Evolutionary conservation across 1,140 invertebrate species (phyloP).

Genomic region (Brachionus paranguensis): DNA sequence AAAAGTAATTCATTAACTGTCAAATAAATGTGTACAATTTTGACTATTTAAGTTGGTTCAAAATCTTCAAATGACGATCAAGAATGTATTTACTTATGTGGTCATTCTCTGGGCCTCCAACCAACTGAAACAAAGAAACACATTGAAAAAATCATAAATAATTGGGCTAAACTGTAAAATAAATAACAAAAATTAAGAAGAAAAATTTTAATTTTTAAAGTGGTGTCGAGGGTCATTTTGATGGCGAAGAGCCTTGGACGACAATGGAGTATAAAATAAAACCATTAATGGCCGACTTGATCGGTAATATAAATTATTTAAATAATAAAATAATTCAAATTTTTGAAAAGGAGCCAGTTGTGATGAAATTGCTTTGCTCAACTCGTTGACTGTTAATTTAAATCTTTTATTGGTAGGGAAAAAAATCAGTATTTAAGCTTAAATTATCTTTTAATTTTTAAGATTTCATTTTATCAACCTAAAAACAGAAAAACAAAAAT

Average conservation of each 20-base stretch:
- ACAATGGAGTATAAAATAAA: conserved; percentile 56
- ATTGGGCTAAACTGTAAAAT: conserved; percentile 54
- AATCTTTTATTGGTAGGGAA: conserved; percentile 56
- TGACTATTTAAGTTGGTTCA: not conserved
- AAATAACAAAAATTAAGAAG: not conserved
- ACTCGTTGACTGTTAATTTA: conserved; percentile 60
- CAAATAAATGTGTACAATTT: not conserved
- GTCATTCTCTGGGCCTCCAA: conserved; percentile 60
- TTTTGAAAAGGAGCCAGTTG: conserved; percentile 56
- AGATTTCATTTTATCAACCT: conserved; percentile 62
- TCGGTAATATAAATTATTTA: conserved; percentile 52
- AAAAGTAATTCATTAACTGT: not conserved
- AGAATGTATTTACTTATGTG: conserved; percentile 60
- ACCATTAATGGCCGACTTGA: conserved; percentile 52
- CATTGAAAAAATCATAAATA: conserved; percentile 53
- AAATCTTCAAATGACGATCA: not conserved
- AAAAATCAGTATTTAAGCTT: not conserved
- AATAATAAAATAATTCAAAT: conserved; percentile 47
- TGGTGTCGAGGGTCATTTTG: conserved; percentile 57
- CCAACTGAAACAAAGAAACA: conserved; percentile 52
- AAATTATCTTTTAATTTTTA: conserved; percentile 39
- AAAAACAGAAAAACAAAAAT: conserved; percentile 59
- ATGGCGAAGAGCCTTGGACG: conserved; percentile 57
- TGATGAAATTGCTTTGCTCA: conserved; percentile 59
- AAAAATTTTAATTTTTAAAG: conserved; percentile 52